phyloP scores from a whole-genome alignment of 37 sponge, comb jelly and placozoan genomes.

The Agelas oroides region DNA sequence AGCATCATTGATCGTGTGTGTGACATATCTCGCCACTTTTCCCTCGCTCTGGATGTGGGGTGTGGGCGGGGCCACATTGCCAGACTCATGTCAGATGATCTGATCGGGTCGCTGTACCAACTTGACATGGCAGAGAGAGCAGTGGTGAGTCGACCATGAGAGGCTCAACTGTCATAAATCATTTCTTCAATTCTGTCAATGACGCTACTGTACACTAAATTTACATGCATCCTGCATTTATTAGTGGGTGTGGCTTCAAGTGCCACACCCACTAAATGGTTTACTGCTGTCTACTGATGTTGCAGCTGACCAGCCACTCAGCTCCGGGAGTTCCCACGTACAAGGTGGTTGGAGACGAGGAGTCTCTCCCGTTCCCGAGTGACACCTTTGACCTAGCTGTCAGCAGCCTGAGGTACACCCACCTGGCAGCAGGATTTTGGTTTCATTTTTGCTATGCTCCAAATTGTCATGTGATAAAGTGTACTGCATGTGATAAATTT shows the following conservation, averaged over 20 bases:
- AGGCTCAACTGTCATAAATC: too few species aligned
- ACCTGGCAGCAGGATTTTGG: too few species aligned
- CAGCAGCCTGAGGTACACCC: constrained; percentile 68
- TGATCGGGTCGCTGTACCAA: constrained; percentile 61
- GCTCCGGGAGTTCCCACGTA: constrained; percentile 50
- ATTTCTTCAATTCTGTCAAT: too few species aligned
- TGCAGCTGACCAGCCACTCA: constrained; percentile 4
- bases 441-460: too few species aligned
- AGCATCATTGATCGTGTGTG: constrained; percentile 67
- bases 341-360: constrained; percentile 77
- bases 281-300: too few species aligned
- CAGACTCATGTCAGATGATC: constrained; percentile 46
- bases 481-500: too few species aligned
- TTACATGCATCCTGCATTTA: too few species aligned
- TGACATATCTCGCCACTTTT: constrained; percentile 80
- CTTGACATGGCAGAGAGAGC: constrained; percentile 74
- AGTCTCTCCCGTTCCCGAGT: constrained; percentile 71
- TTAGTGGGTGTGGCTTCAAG: too few species aligned
- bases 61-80: constrained; percentile 93
- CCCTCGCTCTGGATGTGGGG: constrained; percentile 80
- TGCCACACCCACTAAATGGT: too few species aligned
- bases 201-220: too few species aligned
- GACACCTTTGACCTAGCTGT: constrained; percentile 78
- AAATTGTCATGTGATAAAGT: too few species aligned
- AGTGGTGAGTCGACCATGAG: constrained; percentile 34